A percentile compares a stretch with the other conserved stretches of the same genome.
Conservation (phyloP, 1,140 invertebrate species). For the Drosophila seguyi region DNA sequence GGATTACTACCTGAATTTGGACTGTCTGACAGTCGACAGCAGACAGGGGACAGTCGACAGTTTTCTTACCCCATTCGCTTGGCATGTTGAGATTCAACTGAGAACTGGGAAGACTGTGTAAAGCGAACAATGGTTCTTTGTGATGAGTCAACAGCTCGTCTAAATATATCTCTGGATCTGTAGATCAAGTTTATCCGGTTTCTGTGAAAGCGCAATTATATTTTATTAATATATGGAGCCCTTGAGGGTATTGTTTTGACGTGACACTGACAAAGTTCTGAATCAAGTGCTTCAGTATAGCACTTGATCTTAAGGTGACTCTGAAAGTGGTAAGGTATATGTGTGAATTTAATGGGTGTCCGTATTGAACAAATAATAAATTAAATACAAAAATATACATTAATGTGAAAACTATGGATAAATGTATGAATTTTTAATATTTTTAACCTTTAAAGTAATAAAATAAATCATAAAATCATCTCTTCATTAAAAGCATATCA, state of each 20-base stretch:
- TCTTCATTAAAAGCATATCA: not conserved
- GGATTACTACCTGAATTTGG: not conserved
- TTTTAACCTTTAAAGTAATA: not conserved
- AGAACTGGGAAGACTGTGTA: not conserved
- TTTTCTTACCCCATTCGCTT: slow-evolving; percentile 32
- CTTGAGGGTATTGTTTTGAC: not conserved
- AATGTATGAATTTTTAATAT: not conserved
- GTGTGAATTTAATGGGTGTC: too few relatives aligned
- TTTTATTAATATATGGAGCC: not conserved
- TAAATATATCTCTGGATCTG: not conserved
- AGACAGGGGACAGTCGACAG: too few relatives aligned
- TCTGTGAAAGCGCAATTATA: not conserved
- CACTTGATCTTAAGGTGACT: too few relatives aligned
- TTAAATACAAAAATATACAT: not conserved
- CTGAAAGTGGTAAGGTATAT: too few relatives aligned
- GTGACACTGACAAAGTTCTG: too few relatives aligned
- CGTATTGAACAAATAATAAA: too few relatives aligned
- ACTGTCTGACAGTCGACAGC: not conserved
- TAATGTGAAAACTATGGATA: not conserved
- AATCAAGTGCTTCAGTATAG: too few relatives aligned
- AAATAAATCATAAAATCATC: not conserved
- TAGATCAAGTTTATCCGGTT: slow-evolving; percentile 28
- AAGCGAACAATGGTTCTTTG: slow-evolving; percentile 5
- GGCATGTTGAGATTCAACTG: slow-evolving; percentile 43
- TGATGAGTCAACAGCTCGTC: slow-evolving; percentile 17